Base-by-base conservation (phyloP, 1,140 invertebrate species). In the Coptotermes formosanus region DNA sequence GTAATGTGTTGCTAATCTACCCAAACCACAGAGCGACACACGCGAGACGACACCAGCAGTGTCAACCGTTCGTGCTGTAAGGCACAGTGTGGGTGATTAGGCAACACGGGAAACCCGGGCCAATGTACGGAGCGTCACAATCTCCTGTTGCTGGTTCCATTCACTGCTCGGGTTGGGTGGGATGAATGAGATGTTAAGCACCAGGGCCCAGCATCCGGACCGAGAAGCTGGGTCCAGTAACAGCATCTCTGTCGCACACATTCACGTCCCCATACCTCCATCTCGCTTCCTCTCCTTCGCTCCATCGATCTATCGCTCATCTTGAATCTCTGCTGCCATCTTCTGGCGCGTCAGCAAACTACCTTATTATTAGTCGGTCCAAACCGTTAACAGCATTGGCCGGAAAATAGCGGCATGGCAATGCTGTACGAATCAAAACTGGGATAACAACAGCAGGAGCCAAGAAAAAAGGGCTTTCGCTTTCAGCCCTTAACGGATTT, bases 121-220 rank as follows among this genome's bases (percentile, higher is more conserved):
- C 64, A 75, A 75, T 16, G 64, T 2, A 75, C 64, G 19, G 6
- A 6, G 64, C 64, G n/a, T n/a, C 52, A 30, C 8, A 75, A 30
- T n/a, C 64, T 75, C 64, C 64, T 75, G 64, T 75, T 75, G 64
- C 64, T 30, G 30, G 64, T 75, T 75, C 64, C 64, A 75, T 75
- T 75, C 64, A 75, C 64, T 1, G 64, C n/a, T 75, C 25, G n/a
- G 64, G 64, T 11, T 75, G n/a, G 52, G 52, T 21, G 64, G 64
- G 64, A 75, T 75, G 64, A 75, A 75, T 75, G 64, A n/a, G n/a
- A n/a, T 25, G 64, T 2, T 2, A 6, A 12, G 7, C 64, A 25
- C 64, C 64, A 75, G n/a, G 64, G 25, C 14, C 52, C 59, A 30
- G 64, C 64, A 75, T 75, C 64, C 64, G 64, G 64, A 30, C n/a